Evolutionary conservation across 2,797 vertebrate genomes (phyloP).

Genomic region (Lacerta bilineata): DNA sequence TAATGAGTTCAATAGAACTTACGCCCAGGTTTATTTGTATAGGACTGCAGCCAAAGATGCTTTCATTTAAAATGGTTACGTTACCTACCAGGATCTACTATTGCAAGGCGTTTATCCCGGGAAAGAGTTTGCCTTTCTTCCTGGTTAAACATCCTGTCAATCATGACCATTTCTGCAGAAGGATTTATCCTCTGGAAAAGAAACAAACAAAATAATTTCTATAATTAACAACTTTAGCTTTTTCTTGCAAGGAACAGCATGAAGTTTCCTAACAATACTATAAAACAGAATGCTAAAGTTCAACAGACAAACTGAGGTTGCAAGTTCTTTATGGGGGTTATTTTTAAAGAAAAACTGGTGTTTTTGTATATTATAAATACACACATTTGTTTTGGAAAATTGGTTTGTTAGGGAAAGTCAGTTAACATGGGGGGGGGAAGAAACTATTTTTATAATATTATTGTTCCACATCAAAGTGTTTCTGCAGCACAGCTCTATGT

Average conservation of each 20-base stretch:
- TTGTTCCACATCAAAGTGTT: not conserved
- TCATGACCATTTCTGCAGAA: constrained; percentile 99
- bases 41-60: not conserved
- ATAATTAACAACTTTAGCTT: not conserved
- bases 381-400: not conserved
- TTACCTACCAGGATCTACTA: constrained; percentile 93
- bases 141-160: constrained; percentile 98
- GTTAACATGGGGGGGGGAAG: too few species aligned
- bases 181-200: constrained; percentile 89
- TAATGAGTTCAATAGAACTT: not conserved
- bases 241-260: not conserved
- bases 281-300: not conserved
- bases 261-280: not conserved
- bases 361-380: not conserved
- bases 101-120: constrained; percentile 92
- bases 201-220: constrained; percentile 51
- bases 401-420: not conserved
- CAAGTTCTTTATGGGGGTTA: not conserved
- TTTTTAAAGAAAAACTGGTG: not conserved
- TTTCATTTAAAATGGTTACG: constrained; percentile 3
- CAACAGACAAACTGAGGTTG: not conserved
- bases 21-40: not conserved
- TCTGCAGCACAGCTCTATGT: not conserved
- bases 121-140: constrained; percentile 94
- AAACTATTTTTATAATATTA: not conserved